Evolutionary conservation across 1,140 invertebrate genomes (phyloP).

Genomic region (Drosophila nikananu): DNA sequence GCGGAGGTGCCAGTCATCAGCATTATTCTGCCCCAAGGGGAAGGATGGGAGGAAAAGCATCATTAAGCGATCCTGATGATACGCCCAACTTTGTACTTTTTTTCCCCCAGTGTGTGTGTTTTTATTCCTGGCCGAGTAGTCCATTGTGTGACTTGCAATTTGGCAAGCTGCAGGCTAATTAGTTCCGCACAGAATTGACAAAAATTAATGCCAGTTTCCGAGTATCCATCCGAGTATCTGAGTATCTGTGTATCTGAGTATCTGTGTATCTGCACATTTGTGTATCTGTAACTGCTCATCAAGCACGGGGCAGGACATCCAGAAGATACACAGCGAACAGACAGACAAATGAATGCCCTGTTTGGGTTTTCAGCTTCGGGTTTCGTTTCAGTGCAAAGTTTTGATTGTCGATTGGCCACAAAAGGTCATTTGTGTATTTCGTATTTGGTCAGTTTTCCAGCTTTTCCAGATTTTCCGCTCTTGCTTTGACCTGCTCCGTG

Average conservation of each 20-base stretch:
- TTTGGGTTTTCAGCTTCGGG: slow-evolving; percentile 5
- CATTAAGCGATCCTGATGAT: slow-evolving; percentile 13
- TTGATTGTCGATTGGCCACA: slow-evolving; percentile 32
- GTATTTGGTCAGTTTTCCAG: neutral
- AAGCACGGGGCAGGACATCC: slow-evolving; percentile 27
- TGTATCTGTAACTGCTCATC: slow-evolving; percentile 47
- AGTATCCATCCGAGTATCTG: neutral
- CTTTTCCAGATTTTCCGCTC: neutral
- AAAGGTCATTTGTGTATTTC: slow-evolving; percentile 19
- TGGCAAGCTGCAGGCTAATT: slow-evolving; percentile 80
- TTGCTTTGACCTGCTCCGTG: neutral
- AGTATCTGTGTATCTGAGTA: neutral
- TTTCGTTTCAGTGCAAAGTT: slow-evolving; percentile 19
- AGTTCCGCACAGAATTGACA: slow-evolving; percentile 81
- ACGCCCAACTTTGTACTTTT: neutral
- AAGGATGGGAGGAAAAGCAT: neutral
- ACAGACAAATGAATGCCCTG: slow-evolving; percentile 46
- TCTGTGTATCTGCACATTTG: neutral
- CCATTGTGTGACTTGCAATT: slow-evolving; percentile 79
- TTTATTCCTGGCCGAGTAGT: slow-evolving; percentile 3
- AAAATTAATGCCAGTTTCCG: slow-evolving; percentile 68
- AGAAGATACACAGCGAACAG: neutral
- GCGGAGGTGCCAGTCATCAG: slow-evolving; percentile 73
- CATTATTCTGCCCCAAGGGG: slow-evolving; percentile 11
- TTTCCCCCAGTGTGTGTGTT: neutral